Conservation (phyloP, 2,113 vertebrate species). For the Pogona vitticeps region DNA sequence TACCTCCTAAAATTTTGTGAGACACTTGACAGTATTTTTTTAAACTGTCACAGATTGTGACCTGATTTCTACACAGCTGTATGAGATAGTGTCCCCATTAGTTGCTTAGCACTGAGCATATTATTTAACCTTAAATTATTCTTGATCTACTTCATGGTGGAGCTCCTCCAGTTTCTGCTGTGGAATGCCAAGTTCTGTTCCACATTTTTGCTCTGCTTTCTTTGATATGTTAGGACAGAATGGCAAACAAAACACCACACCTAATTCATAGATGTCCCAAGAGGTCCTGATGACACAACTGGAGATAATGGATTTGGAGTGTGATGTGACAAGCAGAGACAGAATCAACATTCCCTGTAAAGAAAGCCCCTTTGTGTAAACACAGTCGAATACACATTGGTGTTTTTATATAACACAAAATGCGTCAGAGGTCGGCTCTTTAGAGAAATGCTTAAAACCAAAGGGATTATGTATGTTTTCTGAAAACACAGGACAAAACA, state of each 20-base stretch:
- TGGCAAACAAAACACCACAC: background rate
- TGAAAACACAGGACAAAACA: background rate
- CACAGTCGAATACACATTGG: background rate
- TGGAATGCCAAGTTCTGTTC: background rate
- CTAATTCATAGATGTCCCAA: background rate
- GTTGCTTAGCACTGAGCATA: background rate
- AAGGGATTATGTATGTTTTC: background rate
- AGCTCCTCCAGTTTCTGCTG: background rate
- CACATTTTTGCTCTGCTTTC: background rate
- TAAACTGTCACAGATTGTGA: background rate
- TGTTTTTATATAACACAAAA: background rate
- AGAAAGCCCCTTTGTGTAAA: background rate
- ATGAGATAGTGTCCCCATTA: background rate
- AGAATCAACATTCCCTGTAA: background rate
- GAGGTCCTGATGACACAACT: background rate
- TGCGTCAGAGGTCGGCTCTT: background rate
- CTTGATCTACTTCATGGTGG: background rate
- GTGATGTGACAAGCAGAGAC: background rate
- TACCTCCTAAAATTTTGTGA: slow-evolving; percentile 28
- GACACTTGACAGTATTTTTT: background rate
- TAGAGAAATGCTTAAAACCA: background rate
- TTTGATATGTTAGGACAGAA: background rate
- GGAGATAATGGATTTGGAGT: background rate
- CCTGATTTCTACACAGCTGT: background rate
- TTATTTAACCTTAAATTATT: background rate